These are phyloP conservation scores for Drosophila rufa DNA, from an alignment of 1,140 invertebrate species.

Conservation along the genomic window DNA sequence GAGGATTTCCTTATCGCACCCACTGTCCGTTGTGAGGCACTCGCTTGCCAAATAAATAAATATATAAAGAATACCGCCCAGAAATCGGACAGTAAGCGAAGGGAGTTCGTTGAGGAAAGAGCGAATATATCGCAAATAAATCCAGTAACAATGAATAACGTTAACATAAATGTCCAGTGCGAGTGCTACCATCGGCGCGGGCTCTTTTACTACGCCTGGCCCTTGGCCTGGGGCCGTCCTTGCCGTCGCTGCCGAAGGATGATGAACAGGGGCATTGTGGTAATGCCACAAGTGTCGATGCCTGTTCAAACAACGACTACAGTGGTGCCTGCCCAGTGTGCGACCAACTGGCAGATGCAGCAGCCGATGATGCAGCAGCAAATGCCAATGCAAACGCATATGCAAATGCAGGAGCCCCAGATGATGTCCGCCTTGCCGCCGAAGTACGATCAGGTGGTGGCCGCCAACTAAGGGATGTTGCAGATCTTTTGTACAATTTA, in stretches of 20 bases:
- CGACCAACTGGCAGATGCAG: slow-evolving; percentile 29
- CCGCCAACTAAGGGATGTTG: slow-evolving; percentile 8
- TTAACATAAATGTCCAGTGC: slow-evolving; percentile 54
- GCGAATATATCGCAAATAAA: neutral
- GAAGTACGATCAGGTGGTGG: slow-evolving; percentile 41
- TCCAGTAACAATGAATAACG: slow-evolving; percentile 23
- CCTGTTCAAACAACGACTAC: slow-evolving; percentile 35
- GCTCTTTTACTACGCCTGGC: slow-evolving; percentile 21
- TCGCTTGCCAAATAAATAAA: neutral
- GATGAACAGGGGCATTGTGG: slow-evolving; percentile 48
- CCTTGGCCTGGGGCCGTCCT: slow-evolving; percentile 59
- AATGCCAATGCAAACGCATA: slow-evolving; percentile 8
- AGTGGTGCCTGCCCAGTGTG: slow-evolving; percentile 43
- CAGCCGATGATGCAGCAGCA: slow-evolving; percentile 9
- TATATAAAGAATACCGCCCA: slow-evolving; percentile 5
- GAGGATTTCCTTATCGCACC: slow-evolving; percentile 25
- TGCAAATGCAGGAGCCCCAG: slow-evolving; percentile 3
- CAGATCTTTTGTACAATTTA: slow-evolving; percentile 11
- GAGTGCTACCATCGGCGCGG: slow-evolving; percentile 63
- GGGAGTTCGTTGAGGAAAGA: slow-evolving; percentile 1
- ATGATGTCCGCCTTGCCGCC: slow-evolving; percentile 38
- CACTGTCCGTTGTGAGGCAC: neutral
- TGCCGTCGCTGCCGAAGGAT: slow-evolving; percentile 64
- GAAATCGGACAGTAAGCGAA: slow-evolving; percentile 1
- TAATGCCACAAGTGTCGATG: slow-evolving; percentile 8